Base-by-base conservation (phyloP, 2,113 vertebrate genomes). In the Channa maculata region DNA sequence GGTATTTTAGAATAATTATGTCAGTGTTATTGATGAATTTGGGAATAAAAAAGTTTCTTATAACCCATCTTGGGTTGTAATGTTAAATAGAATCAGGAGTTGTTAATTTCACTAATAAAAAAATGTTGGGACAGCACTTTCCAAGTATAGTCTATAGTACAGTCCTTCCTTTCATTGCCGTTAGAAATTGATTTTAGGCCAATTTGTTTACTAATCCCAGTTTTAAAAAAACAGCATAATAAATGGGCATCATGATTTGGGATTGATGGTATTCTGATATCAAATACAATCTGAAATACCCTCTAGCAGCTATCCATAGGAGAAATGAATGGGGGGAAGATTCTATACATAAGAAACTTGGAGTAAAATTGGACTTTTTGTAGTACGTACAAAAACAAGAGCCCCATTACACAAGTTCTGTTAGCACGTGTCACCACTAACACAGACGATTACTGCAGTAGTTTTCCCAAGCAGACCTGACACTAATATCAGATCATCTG, bases 71-170 rank as follows among this genome's bases (percentile, higher is more conserved):
- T 8, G 39, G 54, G 15, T 51, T 65, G 44, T 48, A 51, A 69
- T 12, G 9, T 71, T 5, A 53, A 2, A 37, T 55, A 15, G 51
- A 60, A 72, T 68, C 9, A 24, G 48, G 45, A 71, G 48, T 67
- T 73, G 60, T 66, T 65, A 34, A 71, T 73, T 64, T 12, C 2
- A 46, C 11, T 55, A 57, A 71, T 67, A 41, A 39, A 3, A 41
- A 53, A 70, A 52, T 49, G 44, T 84, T 83, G 70, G 49, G 80
- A 78, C 61, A 46, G 75, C 79, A 85, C 78, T 88, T 87, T 82
- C 77, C 38, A 67, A 54, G 51, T 54, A 52, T 34, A 46, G 45
- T 39, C 24, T 48, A 4, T 50, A 46, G 51, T 37, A 44, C 33
- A 41, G 51, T 14, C 44, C 33, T 46, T 11, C 24, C 11, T 54